phyloP scores from a whole-genome alignment of 2,113 vertebrate genomes.

The Limanda limanda region DNA sequence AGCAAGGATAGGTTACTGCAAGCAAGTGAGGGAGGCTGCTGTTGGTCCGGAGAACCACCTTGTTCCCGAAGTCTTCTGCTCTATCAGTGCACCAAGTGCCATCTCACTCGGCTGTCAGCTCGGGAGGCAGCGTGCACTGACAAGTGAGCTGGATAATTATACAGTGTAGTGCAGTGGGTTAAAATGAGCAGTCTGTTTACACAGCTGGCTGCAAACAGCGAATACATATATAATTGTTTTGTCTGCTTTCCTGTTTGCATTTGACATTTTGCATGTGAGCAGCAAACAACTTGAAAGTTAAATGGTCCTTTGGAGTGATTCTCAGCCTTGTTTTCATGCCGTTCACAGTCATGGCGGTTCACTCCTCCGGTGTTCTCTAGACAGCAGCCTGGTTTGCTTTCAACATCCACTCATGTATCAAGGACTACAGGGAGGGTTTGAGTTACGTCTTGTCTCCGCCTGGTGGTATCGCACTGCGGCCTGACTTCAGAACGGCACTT shows the following conservation, averaged over 20 bases:
- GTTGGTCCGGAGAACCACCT: conserved; percentile 44
- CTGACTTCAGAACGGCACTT: background rate
- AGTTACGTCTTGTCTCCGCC: conserved; percentile 45
- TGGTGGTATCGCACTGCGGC: conserved; percentile 35
- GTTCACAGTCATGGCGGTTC: conserved; percentile 50
- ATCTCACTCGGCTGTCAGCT: conserved; percentile 45
- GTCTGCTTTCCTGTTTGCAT: conserved; percentile 13
- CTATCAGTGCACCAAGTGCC: conserved; percentile 52
- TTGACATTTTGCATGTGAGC: too few relatives aligned
- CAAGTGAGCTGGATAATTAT: conserved; percentile 46
- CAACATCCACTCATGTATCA: conserved; percentile 39
- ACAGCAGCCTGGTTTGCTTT: conserved; percentile 52
- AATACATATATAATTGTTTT: conserved; percentile 16
- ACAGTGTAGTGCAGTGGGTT: conserved; percentile 20
- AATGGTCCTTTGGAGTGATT: background rate
- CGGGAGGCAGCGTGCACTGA: conserved; percentile 42
- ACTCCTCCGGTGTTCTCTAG: conserved; percentile 34
- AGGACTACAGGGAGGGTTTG: conserved; percentile 44
- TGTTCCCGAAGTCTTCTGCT: conserved; percentile 26
- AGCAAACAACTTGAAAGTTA: background rate
- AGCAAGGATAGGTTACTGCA: conserved; percentile 50
- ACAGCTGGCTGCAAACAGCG: conserved; percentile 12
- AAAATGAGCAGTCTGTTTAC: conserved; percentile 15
- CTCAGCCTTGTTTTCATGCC: conserved; percentile 20
- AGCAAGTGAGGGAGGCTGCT: conserved; percentile 31